Percentiles rank a stretch among this genome's conserved stretches.
phyloP scores from a whole-genome alignment of 2,113 vertebrate genomes.

The Poeciliopsis prolifica region DNA sequence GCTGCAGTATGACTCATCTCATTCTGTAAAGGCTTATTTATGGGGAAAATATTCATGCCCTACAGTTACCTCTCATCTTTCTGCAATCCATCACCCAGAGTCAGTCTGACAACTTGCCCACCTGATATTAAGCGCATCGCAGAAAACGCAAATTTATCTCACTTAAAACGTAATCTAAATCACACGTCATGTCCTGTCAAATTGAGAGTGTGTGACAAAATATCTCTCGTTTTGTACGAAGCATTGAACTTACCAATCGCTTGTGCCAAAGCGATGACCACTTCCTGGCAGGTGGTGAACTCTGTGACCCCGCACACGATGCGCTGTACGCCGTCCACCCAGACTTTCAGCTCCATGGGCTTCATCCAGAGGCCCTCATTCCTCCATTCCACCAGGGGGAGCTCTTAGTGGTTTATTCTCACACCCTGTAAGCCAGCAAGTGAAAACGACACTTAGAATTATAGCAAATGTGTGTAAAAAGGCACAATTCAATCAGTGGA shows the following conservation, averaged over 20 bases:
- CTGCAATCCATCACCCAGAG: slow-evolving; percentile 51
- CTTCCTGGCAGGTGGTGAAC: slow-evolving; percentile 96
- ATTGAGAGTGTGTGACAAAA: background rate
- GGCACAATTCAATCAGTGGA: background rate
- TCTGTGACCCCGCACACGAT: slow-evolving; percentile 97
- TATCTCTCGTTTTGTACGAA: background rate
- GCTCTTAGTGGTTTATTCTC: slow-evolving; percentile 26
- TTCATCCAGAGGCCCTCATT: slow-evolving; percentile 76
- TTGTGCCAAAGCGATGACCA: slow-evolving; percentile 96
- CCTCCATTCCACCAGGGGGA: slow-evolving; percentile 57
- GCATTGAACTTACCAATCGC: slow-evolving; percentile 88
- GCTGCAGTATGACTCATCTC: slow-evolving; percentile 62
- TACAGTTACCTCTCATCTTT: slow-evolving; percentile 63
- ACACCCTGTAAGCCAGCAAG: slow-evolving; percentile 44
- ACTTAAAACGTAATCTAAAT: slow-evolving; percentile 25
- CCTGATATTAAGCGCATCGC: slow-evolving; percentile 25
- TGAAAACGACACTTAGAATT: background rate
- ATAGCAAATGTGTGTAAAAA: background rate
- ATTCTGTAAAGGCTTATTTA: slow-evolving; percentile 33
- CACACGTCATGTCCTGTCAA: background rate
- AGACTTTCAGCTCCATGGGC: slow-evolving; percentile 97
- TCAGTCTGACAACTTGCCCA: slow-evolving; percentile 33
- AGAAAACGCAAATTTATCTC: slow-evolving; percentile 19
- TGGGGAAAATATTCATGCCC: slow-evolving; percentile 53
- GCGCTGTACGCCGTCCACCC: slow-evolving; percentile 97